Base-by-base conservation (phyloP, 2,888 invertebrate species). In the Protodeltote pygarga region DNA sequence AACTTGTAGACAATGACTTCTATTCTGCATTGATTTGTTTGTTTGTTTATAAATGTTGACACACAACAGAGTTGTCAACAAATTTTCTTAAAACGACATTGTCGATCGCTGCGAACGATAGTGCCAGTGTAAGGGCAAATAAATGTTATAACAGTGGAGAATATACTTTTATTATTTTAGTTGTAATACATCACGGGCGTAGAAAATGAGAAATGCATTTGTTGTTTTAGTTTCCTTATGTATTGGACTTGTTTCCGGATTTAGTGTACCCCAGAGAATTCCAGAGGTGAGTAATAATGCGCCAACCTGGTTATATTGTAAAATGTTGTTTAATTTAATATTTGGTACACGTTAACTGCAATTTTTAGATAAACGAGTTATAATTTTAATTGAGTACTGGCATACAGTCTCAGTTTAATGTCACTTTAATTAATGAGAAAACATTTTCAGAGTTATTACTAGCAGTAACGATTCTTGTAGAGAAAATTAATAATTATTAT, bases 151-250 rank as follows among this genome's bases (percentile, higher is more conserved):
- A 10, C 29, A 15, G 25, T 35, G 3, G 9, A 9, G 23, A 6
- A 21, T 16, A 44, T 15, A 49, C 31, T 58, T 49, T 23, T 47
- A 37, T 47, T 42, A 65, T 47, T 33, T 44, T 44, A n/a, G 29
- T 53, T 16, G 11, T 57, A 13, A 49, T 41, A 41, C 37, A 27
- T 54, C 27, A 45, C 51, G 34, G 33, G 40, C 34, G 51, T 59
- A 28, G 50, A 69, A 72, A 78, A 87, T 87, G 86, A 81, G 71
- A 75, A 80, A 74, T 72, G 67, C 52, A 57, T 67, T 74, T 71
- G 65, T 74, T 76, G 67, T 77, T 75, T 73, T 80, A 77, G 72
- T 85, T 76, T 59, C 66, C 57, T 70, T 81, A 64, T 75, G 70
- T 79, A 73, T 83, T 67, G 73, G 73, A 69, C 58, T 77, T 54